phyloP scores from a whole-genome alignment of 2,888 invertebrate species.

The Trisateles emortualis region DNA sequence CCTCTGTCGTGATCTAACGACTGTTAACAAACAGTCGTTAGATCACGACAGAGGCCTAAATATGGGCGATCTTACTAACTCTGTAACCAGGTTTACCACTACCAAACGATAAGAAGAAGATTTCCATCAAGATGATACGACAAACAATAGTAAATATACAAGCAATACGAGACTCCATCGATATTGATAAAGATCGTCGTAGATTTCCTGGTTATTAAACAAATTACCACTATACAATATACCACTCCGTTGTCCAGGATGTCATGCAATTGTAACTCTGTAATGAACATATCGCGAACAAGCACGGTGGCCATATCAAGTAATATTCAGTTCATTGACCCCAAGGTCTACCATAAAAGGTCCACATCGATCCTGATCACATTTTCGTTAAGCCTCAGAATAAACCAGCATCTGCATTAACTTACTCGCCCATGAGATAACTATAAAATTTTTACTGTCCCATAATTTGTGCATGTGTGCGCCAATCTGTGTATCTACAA shows the following conservation, averaged over 20 bases:
- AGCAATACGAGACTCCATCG: no score
- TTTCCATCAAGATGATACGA: no score
- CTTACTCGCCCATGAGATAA: slow-evolving; percentile 46
- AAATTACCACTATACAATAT: background rate
- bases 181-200: no score
- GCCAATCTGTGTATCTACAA: slow-evolving; percentile 2
- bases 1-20: no score
- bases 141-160: no score
- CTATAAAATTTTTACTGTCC: slow-evolving; percentile 74
- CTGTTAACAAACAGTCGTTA: no score
- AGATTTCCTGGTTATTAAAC: background rate
- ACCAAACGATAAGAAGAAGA: no score
- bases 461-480: slow-evolving; percentile 61
- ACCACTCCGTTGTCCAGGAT: background rate
- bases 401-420: slow-evolving; percentile 45
- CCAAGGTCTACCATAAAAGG: slow-evolving; percentile 31
- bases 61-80: no score
- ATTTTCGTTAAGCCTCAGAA: slow-evolving; percentile 42
- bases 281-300: background rate
- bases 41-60: no score
- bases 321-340: slow-evolving; percentile 29
- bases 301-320: slow-evolving; percentile 8
- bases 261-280: background rate
- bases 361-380: slow-evolving; percentile 42
- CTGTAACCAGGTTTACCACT: no score